phyloP scores from a whole-genome alignment of 2,888 invertebrate genomes.

The Drosophila kokeensis region DNA sequence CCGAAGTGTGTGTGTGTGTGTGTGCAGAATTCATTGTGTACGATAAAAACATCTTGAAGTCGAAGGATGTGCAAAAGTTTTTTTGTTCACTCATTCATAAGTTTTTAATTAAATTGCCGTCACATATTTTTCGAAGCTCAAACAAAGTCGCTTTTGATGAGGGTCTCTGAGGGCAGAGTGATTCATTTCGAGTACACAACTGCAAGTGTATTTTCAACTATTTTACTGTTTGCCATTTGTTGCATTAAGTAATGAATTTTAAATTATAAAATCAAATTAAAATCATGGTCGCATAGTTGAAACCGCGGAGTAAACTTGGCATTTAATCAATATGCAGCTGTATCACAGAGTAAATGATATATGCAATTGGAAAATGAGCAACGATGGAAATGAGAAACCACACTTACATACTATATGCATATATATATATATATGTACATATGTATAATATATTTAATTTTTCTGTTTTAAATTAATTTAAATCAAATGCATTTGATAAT shows the following conservation, averaged over 20 bases:
- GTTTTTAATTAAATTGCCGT: conserved; percentile 80
- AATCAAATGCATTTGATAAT: background rate
- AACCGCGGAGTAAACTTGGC: background rate
- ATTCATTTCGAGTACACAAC: conserved; percentile 15
- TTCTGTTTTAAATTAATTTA: background rate
- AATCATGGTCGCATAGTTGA: background rate
- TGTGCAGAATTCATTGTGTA: conserved; percentile 63
- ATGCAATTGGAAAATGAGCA: background rate
- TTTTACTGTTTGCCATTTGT: conserved; percentile 1
- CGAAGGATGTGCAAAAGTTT: conserved; percentile 78
- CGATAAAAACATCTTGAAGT: conserved; percentile 80
- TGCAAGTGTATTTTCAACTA: conserved; percentile 8
- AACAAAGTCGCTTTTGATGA: conserved; percentile 53
- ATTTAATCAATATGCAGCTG: background rate
- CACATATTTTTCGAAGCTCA: conserved; percentile 68
- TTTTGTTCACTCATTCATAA: conserved; percentile 81
- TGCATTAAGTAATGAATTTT: background rate
- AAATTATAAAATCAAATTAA: background rate
- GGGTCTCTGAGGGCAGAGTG: conserved; percentile 14
- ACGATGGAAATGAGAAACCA: background rate
- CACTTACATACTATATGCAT: background rate
- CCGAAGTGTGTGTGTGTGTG: conserved; percentile 26
- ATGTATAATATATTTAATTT: background rate
- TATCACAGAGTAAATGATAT: background rate
- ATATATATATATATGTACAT: too few species aligned